A percentile compares a stretch with the other conserved stretches of the same genome.
phyloP scores from a whole-genome alignment of 1,140 invertebrate genomes.

The Conus betulinus region DNA sequence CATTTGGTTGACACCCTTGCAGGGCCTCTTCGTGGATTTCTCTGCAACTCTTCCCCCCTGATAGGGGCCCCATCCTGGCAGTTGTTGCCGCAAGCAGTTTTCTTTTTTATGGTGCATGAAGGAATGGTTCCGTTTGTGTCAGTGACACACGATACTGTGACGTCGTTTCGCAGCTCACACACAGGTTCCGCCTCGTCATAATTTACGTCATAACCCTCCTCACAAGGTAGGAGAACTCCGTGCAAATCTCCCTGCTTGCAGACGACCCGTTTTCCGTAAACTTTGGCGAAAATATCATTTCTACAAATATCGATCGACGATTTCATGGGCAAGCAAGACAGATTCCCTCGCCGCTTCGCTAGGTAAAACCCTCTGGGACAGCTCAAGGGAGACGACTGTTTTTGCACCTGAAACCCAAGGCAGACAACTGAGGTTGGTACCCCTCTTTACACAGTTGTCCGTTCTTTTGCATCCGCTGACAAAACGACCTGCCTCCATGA shows the following conservation, averaged over 20 bases:
- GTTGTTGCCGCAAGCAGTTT: background rate
- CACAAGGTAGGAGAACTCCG: slow-evolving; percentile 27
- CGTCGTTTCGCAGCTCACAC: slow-evolving; percentile 26
- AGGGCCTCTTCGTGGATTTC: slow-evolving; percentile 3
- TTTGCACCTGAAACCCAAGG: background rate
- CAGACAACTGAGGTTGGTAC: background rate
- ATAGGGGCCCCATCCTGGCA: background rate
- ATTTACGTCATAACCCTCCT: slow-evolving; percentile 23
- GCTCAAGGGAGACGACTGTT: background rate
- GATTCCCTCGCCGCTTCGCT: background rate
- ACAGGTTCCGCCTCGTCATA: background rate
- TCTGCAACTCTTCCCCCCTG: background rate
- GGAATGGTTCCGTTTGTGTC: background rate
- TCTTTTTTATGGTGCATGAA: background rate
- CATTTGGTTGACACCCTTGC: slow-evolving; percentile 43
- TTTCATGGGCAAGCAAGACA: background rate
- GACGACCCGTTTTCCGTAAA: slow-evolving; percentile 12
- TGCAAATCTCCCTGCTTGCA: background rate
- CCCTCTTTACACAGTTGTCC: background rate
- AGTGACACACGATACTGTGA: slow-evolving; percentile 14
- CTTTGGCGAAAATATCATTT: background rate
- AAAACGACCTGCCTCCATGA: background rate
- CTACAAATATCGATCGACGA: background rate
- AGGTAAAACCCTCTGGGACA: background rate
- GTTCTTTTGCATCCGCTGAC: background rate